Percentiles rank a stretch among this genome's conserved stretches.
These are phyloP conservation scores for Tupiocoris notatus DNA, from an alignment of 2,888 invertebrate genomes.

Conservation along the genomic window DNA sequence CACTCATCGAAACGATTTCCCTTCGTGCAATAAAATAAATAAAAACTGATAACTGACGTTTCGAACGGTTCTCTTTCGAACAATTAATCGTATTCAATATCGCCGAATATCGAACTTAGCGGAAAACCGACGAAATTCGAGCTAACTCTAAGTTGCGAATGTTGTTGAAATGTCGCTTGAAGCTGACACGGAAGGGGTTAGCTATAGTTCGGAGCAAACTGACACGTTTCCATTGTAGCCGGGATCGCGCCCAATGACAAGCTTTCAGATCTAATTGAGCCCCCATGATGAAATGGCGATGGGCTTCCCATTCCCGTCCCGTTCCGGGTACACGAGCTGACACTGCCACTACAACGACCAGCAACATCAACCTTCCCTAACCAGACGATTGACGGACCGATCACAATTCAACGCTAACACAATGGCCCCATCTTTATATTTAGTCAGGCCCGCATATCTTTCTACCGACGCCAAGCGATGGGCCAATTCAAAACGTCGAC, in stretches of 20 bases:
- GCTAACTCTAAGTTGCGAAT: too few species aligned
- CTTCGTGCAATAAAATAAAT: too few species aligned
- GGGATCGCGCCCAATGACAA: constrained; percentile 1
- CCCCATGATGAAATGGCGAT: constrained; percentile 19
- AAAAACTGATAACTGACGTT: too few species aligned
- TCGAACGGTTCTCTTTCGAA: too few species aligned
- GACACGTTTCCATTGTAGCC: constrained; percentile 8
- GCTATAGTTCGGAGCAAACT: neutral
- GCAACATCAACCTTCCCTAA: neutral
- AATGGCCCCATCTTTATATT: neutral
- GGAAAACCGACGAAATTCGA: too few species aligned
- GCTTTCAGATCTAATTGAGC: constrained; percentile 17
- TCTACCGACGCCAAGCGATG: neutral
- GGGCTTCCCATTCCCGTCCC: neutral
- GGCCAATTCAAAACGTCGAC: neutral
- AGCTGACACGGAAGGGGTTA: neutral
- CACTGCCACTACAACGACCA: too few species aligned
- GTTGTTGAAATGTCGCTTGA: too few species aligned
- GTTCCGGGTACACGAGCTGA: too few species aligned
- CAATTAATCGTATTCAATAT: too few species aligned
- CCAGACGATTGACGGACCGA: neutral
- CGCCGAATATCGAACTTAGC: too few species aligned
- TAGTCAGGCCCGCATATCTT: neutral
- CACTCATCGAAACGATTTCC: too few species aligned
- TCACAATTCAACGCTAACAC: neutral